phyloP scores from a whole-genome alignment of 2,888 invertebrate genomes.

The Ectobius pallidus region DNA sequence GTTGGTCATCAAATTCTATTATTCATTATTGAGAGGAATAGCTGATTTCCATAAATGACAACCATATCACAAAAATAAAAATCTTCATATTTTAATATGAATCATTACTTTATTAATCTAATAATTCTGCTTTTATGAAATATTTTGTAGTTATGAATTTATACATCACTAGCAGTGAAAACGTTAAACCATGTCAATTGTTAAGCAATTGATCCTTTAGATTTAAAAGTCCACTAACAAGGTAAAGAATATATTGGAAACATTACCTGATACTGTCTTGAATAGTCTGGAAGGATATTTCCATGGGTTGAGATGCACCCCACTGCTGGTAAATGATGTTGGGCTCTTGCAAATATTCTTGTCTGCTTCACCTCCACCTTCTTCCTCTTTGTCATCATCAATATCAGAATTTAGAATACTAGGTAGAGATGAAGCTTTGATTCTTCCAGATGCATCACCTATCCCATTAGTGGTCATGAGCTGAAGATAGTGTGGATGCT shows the following conservation, averaged over 20 bases:
- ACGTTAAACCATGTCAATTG: too few species aligned
- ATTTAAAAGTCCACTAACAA: too few species aligned
- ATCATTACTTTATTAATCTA: too few species aligned
- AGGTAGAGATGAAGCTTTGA: constrained; percentile 78
- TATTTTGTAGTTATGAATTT: too few species aligned
- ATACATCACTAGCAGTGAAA: too few species aligned
- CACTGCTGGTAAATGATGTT: constrained; percentile 65
- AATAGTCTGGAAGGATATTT: constrained; percentile 9
- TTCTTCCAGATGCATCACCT: constrained; percentile 30
- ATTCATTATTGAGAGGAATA: too few species aligned
- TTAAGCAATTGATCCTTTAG: too few species aligned
- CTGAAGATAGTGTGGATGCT: constrained; percentile 53
- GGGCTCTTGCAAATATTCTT: constrained; percentile 68
- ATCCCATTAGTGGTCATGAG: constrained; percentile 52
- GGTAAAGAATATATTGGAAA: constrained; percentile 3
- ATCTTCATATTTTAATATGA: too few species aligned
- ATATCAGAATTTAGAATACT: constrained; percentile 81
- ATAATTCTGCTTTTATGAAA: too few species aligned
- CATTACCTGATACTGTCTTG: constrained; percentile 24
- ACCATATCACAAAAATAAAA: too few species aligned
- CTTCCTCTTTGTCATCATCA: constrained; percentile 48
- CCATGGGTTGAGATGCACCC: constrained; percentile 47
- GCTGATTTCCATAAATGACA: too few species aligned
- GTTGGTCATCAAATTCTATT: too few species aligned
- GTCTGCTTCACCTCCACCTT: constrained; percentile 56